Base-by-base conservation (phyloP, 2,888 invertebrate species). In the Andricus quercusramuli region DNA sequence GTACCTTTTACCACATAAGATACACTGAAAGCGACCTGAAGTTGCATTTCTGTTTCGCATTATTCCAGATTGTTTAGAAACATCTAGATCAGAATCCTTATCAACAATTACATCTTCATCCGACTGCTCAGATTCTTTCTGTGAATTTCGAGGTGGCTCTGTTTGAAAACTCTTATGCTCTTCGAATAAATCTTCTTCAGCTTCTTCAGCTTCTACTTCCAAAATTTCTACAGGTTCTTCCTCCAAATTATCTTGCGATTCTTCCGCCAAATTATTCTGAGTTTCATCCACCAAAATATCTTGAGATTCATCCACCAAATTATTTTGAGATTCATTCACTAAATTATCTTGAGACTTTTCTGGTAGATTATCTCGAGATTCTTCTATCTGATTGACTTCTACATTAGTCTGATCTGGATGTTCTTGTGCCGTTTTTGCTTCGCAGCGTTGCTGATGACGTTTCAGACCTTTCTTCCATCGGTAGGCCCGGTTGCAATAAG, bases 1-100 rank as follows among this genome's bases (percentile, higher is more conserved):
- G 87, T 93, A 93, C 0, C 90, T 90, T 70, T 93, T 92, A 15
- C 92, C 92, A 77, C 93, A 93, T 68, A 89, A 87, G 13, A 87
- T 86, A 81, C 93, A 93, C 6, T 56, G 51, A 56, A 74, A 74
- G 29, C 74, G 74, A 29, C 74, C 74, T 22, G 32, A 20, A 29
- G 32, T 74, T 5, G 74, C 74, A 22, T 59, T 29, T 37, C 74
- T 29, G n/a, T 74, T 74, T 8, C 74, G 29, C 32, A n/a, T 32
- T 74, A 37, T 32, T 32, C 13, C 22, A 13, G 74, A 74, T 13
- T 51, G 20, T 74, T 37, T 22, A 64, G 25, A 6, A 25, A 6
- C 17, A 25, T 62, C 25, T n/a, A 3, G 3, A 29, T 15, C 15
- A 13, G 6, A 25, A 29, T 25, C 29, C 3, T n/a, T 29, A 5